These are phyloP conservation scores for Melanchra persicariae DNA, from an alignment of 2,888 invertebrate species.

Conservation along the genomic window DNA sequence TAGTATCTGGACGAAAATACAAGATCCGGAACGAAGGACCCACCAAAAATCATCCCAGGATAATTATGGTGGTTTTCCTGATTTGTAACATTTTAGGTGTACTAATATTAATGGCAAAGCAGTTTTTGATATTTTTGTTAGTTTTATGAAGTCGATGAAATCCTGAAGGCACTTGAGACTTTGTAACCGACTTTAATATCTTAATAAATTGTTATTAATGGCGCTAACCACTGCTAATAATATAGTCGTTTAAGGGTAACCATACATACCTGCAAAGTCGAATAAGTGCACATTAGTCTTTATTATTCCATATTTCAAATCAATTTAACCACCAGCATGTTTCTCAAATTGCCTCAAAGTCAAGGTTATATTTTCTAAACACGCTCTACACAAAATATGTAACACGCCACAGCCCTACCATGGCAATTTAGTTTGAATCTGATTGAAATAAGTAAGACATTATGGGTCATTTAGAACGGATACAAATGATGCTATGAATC, in stretches of 20 bases:
- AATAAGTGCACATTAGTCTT: not conserved
- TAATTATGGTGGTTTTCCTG: too few relatives aligned
- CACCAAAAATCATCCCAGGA: too few relatives aligned
- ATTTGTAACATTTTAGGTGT: too few relatives aligned
- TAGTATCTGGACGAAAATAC: too few relatives aligned
- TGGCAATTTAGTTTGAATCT: conserved; percentile 22
- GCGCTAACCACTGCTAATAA: not conserved
- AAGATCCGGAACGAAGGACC: too few relatives aligned
- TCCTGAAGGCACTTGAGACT: too few relatives aligned
- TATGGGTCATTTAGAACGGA: conserved; percentile 27
- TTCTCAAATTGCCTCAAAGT: conserved; percentile 27
- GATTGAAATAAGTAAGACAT: conserved; percentile 29
- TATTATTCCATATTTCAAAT: not conserved
- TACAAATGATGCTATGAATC: not conserved
- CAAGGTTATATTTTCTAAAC: conserved; percentile 40
- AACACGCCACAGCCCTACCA: conserved; percentile 34
- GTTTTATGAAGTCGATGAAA: too few relatives aligned
- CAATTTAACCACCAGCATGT: not conserved
- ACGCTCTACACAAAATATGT: conserved; percentile 2
- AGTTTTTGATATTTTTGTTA: too few relatives aligned
- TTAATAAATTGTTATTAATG: not conserved
- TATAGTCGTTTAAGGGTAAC: not conserved
- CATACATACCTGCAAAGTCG: not conserved
- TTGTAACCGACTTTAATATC: too few relatives aligned
- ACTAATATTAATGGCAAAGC: too few relatives aligned